These are phyloP conservation scores for Nansenia antarctica DNA, from an alignment of 2,113 vertebrate genomes.

Conservation along the genomic window DNA sequence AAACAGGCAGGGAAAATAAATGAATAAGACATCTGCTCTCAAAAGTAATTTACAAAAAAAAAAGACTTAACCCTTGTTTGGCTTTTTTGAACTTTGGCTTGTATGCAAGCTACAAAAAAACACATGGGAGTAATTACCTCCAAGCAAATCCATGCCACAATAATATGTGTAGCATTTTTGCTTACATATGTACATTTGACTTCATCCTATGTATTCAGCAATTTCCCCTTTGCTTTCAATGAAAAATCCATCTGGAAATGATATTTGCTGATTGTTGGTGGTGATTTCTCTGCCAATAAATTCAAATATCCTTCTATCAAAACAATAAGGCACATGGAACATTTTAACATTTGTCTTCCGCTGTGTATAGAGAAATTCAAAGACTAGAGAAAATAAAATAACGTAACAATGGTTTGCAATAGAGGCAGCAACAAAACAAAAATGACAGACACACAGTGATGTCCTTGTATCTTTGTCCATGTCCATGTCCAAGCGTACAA, in stretches of 20 bases:
- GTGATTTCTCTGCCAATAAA: conserved; percentile 32
- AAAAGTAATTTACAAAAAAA: conserved; percentile 11
- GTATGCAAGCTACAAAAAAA: conserved; percentile 21
- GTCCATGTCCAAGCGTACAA: conserved; percentile 51
- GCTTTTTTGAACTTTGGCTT: conserved; percentile 43
- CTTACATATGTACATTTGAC: not conserved
- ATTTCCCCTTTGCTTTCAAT: not conserved
- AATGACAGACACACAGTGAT: conserved; percentile 41
- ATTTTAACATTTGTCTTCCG: conserved; percentile 64
- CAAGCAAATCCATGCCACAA: not conserved
- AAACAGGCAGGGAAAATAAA: conserved; percentile 42
- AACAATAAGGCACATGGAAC: conserved; percentile 65
- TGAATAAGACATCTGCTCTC: conserved; percentile 39
- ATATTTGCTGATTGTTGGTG: conserved; percentile 34
- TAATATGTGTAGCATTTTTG: not conserved
- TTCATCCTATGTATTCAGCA: not conserved
- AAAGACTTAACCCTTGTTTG: not conserved
- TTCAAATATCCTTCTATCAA: conserved; percentile 65
- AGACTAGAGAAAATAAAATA: conserved; percentile 35
- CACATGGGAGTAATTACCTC: conserved; percentile 25
- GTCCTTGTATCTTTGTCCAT: conserved; percentile 59
- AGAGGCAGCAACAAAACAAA: conserved; percentile 51
- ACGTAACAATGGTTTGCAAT: conserved; percentile 52
- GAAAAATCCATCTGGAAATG: conserved; percentile 48
- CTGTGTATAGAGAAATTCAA: too few relatives aligned